These are phyloP conservation scores for Zygothrica quintamaculata DNA, from an alignment of 2,888 invertebrate species.

Conservation along the genomic window DNA sequence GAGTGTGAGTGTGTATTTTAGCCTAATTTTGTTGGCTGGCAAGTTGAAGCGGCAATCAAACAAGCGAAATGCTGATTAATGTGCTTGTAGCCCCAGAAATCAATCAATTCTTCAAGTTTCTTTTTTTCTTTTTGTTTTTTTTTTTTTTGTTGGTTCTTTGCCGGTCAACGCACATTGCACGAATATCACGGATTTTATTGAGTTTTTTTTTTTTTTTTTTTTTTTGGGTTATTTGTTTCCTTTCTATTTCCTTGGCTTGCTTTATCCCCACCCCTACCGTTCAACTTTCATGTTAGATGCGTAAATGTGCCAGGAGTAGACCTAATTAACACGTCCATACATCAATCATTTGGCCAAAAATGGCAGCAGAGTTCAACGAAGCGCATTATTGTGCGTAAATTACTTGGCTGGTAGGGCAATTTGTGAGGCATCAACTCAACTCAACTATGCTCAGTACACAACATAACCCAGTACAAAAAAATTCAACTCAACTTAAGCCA, in stretches of 20 bases:
- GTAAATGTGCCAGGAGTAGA: constrained; percentile 67
- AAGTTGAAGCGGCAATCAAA: constrained; percentile 64
- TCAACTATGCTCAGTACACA: too few species aligned
- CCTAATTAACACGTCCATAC: constrained; percentile 81
- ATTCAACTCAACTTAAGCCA: too few species aligned
- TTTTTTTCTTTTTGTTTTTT: too few species aligned
- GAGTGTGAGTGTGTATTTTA: constrained; percentile 2
- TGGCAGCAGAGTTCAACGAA: constrained; percentile 72
- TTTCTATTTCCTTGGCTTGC: constrained; percentile 1
- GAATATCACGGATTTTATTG: constrained; percentile 44
- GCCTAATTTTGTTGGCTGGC: constrained; percentile 49
- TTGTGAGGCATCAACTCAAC: constrained; percentile 8
- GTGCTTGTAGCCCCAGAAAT: constrained; percentile 67
- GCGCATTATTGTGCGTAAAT: constrained; percentile 81
- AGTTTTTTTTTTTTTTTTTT: constrained; percentile 14
- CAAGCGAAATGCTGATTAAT: constrained; percentile 72
- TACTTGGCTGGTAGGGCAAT: constrained; percentile 61
- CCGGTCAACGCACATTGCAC: constrained; percentile 11
- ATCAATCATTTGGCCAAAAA: constrained; percentile 70
- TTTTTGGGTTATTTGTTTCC: constrained; percentile 7
- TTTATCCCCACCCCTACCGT: too few species aligned
- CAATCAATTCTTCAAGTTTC: constrained; percentile 73
- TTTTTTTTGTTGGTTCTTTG: too few species aligned
- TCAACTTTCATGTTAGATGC: too few species aligned
- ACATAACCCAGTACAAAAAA: too few species aligned